A percentile compares a stretch with the other conserved stretches of the same genome.
Evolutionary conservation across 2,113 vertebrate genomes (phyloP).

Genomic region (Nestor notabilis): DNA sequence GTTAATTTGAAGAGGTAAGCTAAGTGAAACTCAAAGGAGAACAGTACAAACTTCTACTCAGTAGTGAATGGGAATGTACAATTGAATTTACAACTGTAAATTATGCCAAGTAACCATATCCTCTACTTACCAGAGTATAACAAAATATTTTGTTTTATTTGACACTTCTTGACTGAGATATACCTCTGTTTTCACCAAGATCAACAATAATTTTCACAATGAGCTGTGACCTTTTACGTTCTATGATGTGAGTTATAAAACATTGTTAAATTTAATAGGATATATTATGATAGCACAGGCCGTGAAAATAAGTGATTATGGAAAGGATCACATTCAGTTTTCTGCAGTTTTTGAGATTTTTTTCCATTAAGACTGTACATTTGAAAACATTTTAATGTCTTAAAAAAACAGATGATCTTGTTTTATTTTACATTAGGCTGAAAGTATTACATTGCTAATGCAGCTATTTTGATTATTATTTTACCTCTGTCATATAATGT

Average conservation of each 20-base stretch:
- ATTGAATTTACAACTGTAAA: background rate
- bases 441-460: background rate
- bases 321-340: background rate
- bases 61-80: background rate
- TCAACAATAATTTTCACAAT: background rate
- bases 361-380: background rate
- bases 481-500: background rate
- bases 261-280: background rate
- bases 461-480: background rate
- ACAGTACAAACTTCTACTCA: background rate
- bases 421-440: background rate
- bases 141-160: background rate
- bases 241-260: background rate
- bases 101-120: background rate
- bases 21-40: background rate
- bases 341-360: background rate
- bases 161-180: background rate
- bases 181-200: background rate
- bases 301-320: background rate
- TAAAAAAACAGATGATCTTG: background rate
- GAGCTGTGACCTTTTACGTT: background rate
- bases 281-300: background rate
- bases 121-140: background rate
- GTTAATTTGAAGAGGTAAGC: background rate
- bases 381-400: background rate